Conservation (phyloP, 2,797 vertebrate species). For the Tiaroga cobitis region DNA sequence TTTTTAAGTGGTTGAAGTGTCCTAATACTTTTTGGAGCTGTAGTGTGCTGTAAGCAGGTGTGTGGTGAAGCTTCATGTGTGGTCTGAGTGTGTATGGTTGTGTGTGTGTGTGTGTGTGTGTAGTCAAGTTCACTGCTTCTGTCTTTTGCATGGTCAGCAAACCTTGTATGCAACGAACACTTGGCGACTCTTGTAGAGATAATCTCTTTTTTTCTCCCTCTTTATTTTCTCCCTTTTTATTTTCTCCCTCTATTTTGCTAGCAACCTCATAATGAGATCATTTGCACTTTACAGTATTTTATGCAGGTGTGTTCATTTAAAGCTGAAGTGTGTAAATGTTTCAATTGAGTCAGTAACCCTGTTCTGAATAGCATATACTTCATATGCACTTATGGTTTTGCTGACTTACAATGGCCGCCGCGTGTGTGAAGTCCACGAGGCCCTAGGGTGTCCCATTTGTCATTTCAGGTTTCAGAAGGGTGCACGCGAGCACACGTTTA, state of each 20-base stretch:
- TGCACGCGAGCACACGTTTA: too few species aligned
- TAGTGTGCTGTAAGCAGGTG: not conserved
- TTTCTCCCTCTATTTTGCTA: not conserved
- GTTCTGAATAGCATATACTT: not conserved
- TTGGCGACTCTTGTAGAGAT: slow-evolving; percentile 31
- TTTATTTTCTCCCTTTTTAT: not conserved
- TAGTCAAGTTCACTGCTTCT: slow-evolving; percentile 63
- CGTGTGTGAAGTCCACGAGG: not conserved
- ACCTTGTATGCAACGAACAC: slow-evolving; percentile 41
- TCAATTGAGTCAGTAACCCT: not conserved
- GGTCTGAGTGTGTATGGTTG: slow-evolving; percentile 43
- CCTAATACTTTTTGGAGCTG: not conserved
- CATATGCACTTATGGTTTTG: not conserved
- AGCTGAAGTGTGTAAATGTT: not conserved
- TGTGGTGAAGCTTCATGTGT: slow-evolving; percentile 41
- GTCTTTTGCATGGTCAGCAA: slow-evolving; percentile 59
- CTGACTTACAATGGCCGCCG: too few species aligned
- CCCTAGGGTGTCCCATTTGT: too few species aligned
- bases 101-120: slow-evolving; percentile 33
- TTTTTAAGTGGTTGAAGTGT: not conserved
- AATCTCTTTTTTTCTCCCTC: slow-evolving; percentile 13
- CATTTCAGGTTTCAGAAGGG: too few species aligned
- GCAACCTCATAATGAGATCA: not conserved
- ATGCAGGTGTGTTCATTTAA: slow-evolving; percentile 27
- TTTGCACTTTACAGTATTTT: not conserved